Conservation (phyloP, 1,140 invertebrate genomes). For the Danaus plexippus region DNA sequence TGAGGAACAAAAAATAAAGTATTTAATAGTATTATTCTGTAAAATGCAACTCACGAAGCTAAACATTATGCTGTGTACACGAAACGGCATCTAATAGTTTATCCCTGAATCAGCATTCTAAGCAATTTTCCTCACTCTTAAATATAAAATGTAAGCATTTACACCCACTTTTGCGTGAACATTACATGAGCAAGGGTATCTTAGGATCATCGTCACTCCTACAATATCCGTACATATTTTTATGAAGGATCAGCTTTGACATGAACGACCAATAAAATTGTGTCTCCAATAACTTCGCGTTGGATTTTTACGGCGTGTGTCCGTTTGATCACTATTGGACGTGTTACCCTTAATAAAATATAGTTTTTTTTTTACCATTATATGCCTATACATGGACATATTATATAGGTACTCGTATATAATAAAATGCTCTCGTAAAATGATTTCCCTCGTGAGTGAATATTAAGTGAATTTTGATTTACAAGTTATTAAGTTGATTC, state of each 20-base stretch:
- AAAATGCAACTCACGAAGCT: no score
- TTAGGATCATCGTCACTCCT: slow-evolving; percentile 36
- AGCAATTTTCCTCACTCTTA: slow-evolving; percentile 29
- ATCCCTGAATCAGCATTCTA: slow-evolving; percentile 33
- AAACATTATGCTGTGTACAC: no score
- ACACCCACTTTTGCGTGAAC: slow-evolving; percentile 32
- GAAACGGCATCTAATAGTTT: slow-evolving; percentile 4
- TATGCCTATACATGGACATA: no score
- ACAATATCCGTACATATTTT: slow-evolving; percentile 60
- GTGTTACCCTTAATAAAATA: slow-evolving; percentile 8
- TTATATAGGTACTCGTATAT: no score
- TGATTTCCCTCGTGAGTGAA: no score
- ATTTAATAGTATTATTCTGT: no score
- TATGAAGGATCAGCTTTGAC: slow-evolving; percentile 56
- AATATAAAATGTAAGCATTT: slow-evolving; percentile 26
- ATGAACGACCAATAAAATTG: slow-evolving; percentile 57
- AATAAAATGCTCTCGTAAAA: no score
- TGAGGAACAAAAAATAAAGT: no score
- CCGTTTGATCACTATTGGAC: slow-evolving; percentile 24
- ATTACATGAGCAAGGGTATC: slow-evolving; percentile 25
- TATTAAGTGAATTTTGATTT: no score
- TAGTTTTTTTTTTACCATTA: no score
- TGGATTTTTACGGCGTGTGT: slow-evolving; percentile 52
- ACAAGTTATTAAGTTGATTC: no score
- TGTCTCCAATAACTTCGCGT: slow-evolving; percentile 56